Percentiles rank a stretch among this genome's conserved stretches.
Evolutionary conservation across 1,140 invertebrate genomes (phyloP).

Genomic region (Mercenaria mercenaria): DNA sequence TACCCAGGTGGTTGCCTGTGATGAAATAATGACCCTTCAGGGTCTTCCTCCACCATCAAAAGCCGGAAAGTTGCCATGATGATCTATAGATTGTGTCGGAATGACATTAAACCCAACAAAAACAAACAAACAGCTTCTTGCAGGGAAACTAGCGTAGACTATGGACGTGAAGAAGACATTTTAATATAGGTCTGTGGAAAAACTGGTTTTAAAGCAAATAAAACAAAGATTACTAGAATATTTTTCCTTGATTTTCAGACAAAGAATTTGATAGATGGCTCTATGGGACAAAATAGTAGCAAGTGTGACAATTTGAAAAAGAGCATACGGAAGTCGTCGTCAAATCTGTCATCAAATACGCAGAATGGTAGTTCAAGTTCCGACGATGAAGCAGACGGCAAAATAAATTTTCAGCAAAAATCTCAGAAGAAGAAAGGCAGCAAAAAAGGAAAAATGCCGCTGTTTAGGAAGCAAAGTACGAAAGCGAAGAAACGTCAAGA

Average conservation of each 20-base stretch:
- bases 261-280: neutral
- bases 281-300: constrained; percentile 24
- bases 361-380: neutral
- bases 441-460: constrained; percentile 52
- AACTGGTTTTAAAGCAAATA: too few species aligned
- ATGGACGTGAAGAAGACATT: too few species aligned
- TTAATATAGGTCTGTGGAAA: too few species aligned
- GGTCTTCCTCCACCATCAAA: too few species aligned
- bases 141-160: too few species aligned
- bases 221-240: too few species aligned
- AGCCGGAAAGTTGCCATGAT: too few species aligned
- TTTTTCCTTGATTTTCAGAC: constrained; percentile 20
- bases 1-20: too few species aligned
- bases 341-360: neutral
- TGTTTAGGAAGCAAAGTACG: constrained; percentile 46
- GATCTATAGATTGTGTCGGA: too few species aligned
- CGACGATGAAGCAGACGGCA: constrained; percentile 11
- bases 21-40: too few species aligned
- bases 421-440: neutral
- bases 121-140: too few species aligned
- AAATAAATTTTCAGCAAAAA: neutral
- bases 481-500: constrained; percentile 56
- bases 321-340: neutral
- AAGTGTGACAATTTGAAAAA: neutral
- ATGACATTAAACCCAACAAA: too few species aligned